phyloP scores from a whole-genome alignment of 2,888 invertebrate genomes.

The Pollenia labialis region DNA sequence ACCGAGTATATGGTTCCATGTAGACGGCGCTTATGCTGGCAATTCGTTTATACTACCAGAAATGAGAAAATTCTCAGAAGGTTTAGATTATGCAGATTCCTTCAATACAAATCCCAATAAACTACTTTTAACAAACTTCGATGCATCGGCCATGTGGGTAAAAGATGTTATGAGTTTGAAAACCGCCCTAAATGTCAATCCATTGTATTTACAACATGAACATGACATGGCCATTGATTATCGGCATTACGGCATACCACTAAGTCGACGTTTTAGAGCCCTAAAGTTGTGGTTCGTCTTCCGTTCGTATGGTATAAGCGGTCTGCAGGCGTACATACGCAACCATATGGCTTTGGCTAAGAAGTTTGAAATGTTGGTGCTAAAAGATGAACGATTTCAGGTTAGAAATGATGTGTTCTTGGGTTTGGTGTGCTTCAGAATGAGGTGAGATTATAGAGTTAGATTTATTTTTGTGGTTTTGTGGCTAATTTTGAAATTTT shows the following conservation, averaged over 20 bases:
- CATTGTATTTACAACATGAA: constrained; percentile 92
- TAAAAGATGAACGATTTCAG: constrained; percentile 89
- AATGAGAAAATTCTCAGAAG: constrained; percentile 87
- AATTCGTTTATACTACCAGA: constrained; percentile 94
- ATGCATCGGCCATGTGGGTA: constrained; percentile 94
- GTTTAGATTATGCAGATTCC: constrained; percentile 91
- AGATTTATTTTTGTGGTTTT: neutral
- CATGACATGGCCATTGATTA: constrained; percentile 90
- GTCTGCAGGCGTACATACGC: constrained; percentile 92
- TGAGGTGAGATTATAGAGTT: constrained; percentile 82
- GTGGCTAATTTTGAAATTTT: neutral
- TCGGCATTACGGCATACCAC: constrained; percentile 94
- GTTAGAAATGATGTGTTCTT: constrained; percentile 90
- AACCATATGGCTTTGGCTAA: constrained; percentile 92
- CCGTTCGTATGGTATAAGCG: constrained; percentile 91
- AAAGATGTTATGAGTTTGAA: constrained; percentile 90
- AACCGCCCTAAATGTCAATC: constrained; percentile 93
- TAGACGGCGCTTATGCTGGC: constrained; percentile 95
- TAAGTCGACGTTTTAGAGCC: constrained; percentile 93
- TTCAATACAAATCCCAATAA: constrained; percentile 96
- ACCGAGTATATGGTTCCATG: constrained; percentile 92
- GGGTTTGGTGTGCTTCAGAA: constrained; percentile 91
- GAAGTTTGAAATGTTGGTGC: constrained; percentile 89
- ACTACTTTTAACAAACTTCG: constrained; percentile 93
- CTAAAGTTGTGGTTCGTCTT: constrained; percentile 95